phyloP scores from a whole-genome alignment of 1,140 invertebrate species.

The Brachionus angularis region DNA sequence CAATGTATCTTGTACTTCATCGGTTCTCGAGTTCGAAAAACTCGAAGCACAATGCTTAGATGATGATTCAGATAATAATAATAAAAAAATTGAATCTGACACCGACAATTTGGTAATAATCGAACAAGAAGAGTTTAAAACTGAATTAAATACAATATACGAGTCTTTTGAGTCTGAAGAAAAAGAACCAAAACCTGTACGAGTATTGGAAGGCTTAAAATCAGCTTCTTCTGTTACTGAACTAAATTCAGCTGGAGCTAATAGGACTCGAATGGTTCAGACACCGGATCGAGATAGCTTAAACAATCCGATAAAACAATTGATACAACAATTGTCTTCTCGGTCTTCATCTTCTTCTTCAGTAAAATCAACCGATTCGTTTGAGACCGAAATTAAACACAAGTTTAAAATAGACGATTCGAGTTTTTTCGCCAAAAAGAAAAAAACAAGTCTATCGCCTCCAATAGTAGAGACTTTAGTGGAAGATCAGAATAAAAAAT shows the following conservation, averaged over 20 bases:
- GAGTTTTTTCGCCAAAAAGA: slow-evolving; percentile 13
- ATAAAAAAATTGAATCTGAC: not conserved
- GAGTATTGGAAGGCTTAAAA: not conserved
- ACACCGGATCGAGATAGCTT: not conserved
- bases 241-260: not conserved
- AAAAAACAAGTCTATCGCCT: not conserved
- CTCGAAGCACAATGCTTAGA: slow-evolving; percentile 23
- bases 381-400: slow-evolving; percentile 6
- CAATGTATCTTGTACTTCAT: slow-evolving; percentile 18
- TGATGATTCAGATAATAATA: not conserved
- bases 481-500: not conserved
- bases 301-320: slow-evolving; percentile 2
- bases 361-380: slow-evolving; percentile 20
- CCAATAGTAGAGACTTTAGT: slow-evolving; percentile 1
- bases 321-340: not conserved
- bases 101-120: not conserved
- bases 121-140: not conserved
- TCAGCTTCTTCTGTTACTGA: not conserved
- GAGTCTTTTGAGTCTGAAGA: not conserved
- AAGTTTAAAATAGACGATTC: slow-evolving; percentile 16
- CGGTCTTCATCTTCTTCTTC: slow-evolving; percentile 17
- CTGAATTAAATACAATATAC: slow-evolving; percentile 33
- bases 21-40: slow-evolving; percentile 39
- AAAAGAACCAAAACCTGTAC: not conserved
- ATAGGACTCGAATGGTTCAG: not conserved